These are phyloP conservation scores for Thunnus maccoyii DNA, from an alignment of 2,113 vertebrate genomes.

Conservation along the genomic window DNA sequence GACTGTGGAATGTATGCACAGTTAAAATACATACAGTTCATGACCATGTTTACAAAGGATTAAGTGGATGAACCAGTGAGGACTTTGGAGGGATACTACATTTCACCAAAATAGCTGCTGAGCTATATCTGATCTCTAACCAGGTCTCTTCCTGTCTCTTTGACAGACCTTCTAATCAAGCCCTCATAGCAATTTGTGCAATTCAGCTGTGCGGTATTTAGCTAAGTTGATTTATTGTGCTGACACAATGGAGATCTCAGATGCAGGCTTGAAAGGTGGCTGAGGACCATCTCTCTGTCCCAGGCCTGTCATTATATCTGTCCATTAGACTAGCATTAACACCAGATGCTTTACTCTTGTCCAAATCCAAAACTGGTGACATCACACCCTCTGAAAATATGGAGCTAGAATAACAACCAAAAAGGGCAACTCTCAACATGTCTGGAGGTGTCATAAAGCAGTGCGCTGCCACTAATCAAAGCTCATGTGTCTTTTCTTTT, in stretches of 20 bases:
- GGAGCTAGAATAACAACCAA: conserved; percentile 60
- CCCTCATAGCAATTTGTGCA: conserved; percentile 19
- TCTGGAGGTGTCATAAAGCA: conserved; percentile 55
- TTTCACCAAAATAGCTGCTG: conserved; percentile 31
- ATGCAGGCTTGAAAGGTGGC: conserved; percentile 39
- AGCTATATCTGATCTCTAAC: conserved; percentile 13
- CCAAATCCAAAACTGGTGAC: conserved; percentile 63
- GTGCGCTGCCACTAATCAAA: conserved; percentile 48
- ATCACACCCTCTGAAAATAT: conserved; percentile 61
- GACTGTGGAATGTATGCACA: conserved; percentile 26
- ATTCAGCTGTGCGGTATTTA: conserved; percentile 51
- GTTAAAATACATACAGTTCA: conserved; percentile 6
- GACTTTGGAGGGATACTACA: not conserved
- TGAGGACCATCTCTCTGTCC: conserved; percentile 36
- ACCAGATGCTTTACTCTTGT: conserved; percentile 66
- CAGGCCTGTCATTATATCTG: conserved; percentile 63
- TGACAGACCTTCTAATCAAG: conserved; percentile 66
- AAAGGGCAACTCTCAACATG: conserved; percentile 70
- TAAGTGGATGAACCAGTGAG: not conserved
- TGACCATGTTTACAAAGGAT: conserved; percentile 14
- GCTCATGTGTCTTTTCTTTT: conserved; percentile 54
- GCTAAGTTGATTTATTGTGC: conserved; percentile 45
- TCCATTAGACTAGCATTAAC: conserved; percentile 51
- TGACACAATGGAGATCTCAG: conserved; percentile 24
- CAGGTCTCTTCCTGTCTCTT: conserved; percentile 41